Evolutionary conservation across 2,797 vertebrate species (phyloP), one percentile per base, ranked within the genome.

Genomic region (Graptemys geographica): DNA sequence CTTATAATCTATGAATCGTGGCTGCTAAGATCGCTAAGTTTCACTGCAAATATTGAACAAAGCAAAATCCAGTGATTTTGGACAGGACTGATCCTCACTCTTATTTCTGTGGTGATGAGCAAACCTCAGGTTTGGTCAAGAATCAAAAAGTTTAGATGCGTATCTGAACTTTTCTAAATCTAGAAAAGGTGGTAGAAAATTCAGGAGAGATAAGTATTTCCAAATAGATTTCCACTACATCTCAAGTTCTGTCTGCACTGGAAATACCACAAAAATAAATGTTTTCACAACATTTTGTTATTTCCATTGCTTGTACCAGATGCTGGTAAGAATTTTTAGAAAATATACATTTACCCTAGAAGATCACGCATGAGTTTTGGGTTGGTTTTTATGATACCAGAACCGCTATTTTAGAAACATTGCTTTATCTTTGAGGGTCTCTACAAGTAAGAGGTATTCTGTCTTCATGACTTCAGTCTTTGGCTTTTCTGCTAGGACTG

Each of bases 361-460:
- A 72, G 37, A 72, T 41, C 69, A 41, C 41, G 65, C 10, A 37
- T 72, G n/a, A 37, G 19, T 25, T 23, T 72, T 72, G 69, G 37
- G 21, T 72, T 21, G n/a, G 69, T 23, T 72, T 72, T 41, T 72
- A 2, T 44, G 80, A 57, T 6, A 10, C 55, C 62, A 88, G 51
- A 94, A 18, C 0, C 62, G 81, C 8, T 0, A 0, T 25, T 95
- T 89, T 23, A 27, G n/a, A 28, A 28, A 81, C 27, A 37, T 28
- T 83, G 51, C 28, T 81, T 65, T 15, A 76, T 41, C 0, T 0
- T 31, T 0, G 1, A 18, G 47, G 49, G 5, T 88, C 89, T 93
- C 83, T 1, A 2, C 44, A 62, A 89, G 88, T 31, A 33, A 81
- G 94, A 92, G 90, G 47, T 51, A 85, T 41, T 78, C 16, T 89